A percentile compares a stretch with the other conserved stretches of the same genome.
These are phyloP conservation scores for Chondrilla cf. caribensis DNA, from an alignment of 37 sponge, comb jelly and placozoan species.

Conservation along the genomic window DNA sequence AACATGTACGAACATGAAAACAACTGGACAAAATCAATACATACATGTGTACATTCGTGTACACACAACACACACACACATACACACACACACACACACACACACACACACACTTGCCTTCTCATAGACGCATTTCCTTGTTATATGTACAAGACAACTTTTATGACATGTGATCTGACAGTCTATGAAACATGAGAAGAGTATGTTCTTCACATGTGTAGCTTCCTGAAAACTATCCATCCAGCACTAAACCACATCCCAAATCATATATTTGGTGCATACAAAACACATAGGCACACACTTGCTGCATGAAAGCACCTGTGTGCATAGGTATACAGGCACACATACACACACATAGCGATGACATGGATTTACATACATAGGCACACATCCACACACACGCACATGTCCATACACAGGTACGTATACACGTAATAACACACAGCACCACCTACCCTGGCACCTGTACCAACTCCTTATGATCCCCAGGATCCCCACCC, in stretches of 20 bases:
- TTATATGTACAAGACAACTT: conserved; percentile 7
- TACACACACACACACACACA: conserved; percentile 21
- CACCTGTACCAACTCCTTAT: conserved; percentile 50
- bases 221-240: too few species aligned
- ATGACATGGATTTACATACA: not conserved
- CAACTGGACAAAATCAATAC: too few species aligned
- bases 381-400: conserved; percentile 38
- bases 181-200: too few species aligned
- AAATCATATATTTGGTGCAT: not conserved
- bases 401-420: conserved; percentile 30
- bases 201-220: too few species aligned
- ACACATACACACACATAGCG: not conserved
- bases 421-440: not conserved
- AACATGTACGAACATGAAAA: too few species aligned
- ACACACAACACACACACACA: conserved; percentile 10
- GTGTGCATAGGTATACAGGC: not conserved
- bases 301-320: too few species aligned
- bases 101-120: conserved; percentile 19
- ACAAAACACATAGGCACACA: too few species aligned
- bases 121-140: conserved; percentile 21
- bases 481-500: conserved; percentile 35
- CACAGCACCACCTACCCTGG: conserved; percentile 14
- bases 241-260: not conserved
- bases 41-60: not conserved
- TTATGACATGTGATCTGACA: conserved; percentile 18